Evolutionary conservation across 2,113 vertebrate species (phyloP), one percentile per base, ranked within the genome.

Genomic region (Lepisosteus oculatus): DNA sequence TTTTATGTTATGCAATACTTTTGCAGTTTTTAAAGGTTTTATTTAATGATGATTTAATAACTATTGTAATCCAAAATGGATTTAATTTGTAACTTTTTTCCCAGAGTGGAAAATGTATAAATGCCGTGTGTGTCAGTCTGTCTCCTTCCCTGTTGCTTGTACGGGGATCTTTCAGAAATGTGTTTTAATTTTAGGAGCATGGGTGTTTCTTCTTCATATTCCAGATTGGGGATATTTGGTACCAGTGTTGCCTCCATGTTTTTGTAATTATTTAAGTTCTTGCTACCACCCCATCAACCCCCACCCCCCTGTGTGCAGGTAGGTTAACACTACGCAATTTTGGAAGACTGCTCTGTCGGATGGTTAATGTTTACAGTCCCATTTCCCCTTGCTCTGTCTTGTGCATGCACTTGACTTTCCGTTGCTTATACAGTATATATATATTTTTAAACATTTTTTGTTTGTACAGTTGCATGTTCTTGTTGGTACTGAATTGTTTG

Each of bases 11-110:
- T 78, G 86, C 84, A 88, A 86, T 91, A 51, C 47, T 51, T 51
- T 9, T 51, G 87, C 89, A 84, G 88, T 86, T 86, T 84, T 83
- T 90, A 90, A 87, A 91, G 90, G 89, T 78, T 79, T 41, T 79
- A 78, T 74, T 81, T 71, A 66, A 74, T 59, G 55, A 64, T 77
- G 76, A 69, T 62, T 72, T 69, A 51, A 57, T 47, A 4, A 66
- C 43, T 70, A 71, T 77, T 64, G 74, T 45, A 65, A 68, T 73
- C 61, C 63, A 56, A 61, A 71, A 69, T 74, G 65, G 54, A 57
- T 56, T 67, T 77, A 65, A 54, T 61, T 59, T 75, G n/a, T 72
- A 72, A 62, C 65, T 66, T 70, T 51, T 29, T 67, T 67, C 64
- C 61, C 17, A 57, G 41, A 54, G 57, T 62, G 42, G 17, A 62